A percentile compares a stretch with the other conserved stretches of the same genome.
phyloP scores from a whole-genome alignment of 2,888 invertebrate genomes.

The Junonia oenone region DNA sequence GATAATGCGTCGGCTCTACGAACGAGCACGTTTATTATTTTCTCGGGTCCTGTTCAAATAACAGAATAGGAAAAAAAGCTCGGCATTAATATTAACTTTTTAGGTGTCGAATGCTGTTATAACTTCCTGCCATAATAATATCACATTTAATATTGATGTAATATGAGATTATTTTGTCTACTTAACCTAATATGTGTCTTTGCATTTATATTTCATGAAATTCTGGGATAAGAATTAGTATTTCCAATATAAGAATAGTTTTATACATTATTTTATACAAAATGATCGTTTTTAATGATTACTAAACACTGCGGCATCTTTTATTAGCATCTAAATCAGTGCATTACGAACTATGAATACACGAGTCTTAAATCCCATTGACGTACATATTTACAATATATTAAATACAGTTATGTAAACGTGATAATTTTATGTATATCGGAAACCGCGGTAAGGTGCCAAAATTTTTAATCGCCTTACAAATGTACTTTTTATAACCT shows the following conservation, averaged over 20 bases:
- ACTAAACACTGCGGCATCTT: neutral
- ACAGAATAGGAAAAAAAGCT: slow-evolving; percentile 22
- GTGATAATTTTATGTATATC: neutral
- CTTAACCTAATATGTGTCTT: too few relatives aligned
- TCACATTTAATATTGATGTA: too few relatives aligned
- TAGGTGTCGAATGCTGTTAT: neutral
- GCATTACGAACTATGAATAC: neutral
- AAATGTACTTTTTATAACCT: neutral
- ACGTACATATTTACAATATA: neutral
- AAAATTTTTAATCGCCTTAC: neutral
- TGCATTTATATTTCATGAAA: too few relatives aligned
- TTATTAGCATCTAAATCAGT: neutral
- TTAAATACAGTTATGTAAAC: neutral
- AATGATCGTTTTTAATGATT: neutral
- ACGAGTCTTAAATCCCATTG: neutral
- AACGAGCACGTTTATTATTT: slow-evolving; percentile 44
- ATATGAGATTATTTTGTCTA: too few relatives aligned
- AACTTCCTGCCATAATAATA: neutral
- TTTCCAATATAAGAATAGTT: neutral
- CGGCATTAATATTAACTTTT: slow-evolving; percentile 1
- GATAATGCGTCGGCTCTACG: slow-evolving; percentile 43
- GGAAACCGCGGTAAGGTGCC: neutral
- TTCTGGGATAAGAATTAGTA: too few relatives aligned
- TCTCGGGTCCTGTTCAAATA: slow-evolving; percentile 27
- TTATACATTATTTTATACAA: too few relatives aligned